Conservation (phyloP, 2,113 vertebrate species). For the Fulica atra region DNA sequence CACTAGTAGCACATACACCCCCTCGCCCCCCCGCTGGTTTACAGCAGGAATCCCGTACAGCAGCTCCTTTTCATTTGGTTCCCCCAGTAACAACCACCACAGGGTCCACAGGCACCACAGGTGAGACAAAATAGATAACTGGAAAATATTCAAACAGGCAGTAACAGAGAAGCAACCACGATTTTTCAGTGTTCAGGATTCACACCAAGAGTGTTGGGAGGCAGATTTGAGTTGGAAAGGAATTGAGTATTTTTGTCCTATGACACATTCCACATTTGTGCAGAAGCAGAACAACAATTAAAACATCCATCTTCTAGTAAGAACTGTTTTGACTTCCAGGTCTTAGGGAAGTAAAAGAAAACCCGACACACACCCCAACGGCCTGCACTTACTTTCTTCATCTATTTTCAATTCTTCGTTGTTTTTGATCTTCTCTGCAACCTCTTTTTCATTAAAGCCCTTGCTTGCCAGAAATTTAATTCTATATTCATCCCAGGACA, state of each 20-base stretch:
- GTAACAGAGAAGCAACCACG: not conserved
- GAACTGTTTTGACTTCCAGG: not conserved
- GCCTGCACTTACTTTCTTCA: conserved; percentile 90
- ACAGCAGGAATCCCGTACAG: fast-evolving
- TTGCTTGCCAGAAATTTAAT: conserved; percentile 94
- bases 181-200: not conserved
- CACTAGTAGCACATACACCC: not conserved
- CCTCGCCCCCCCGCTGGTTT: not conserved
- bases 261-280: not conserved
- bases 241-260: not conserved
- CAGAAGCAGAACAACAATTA: not conserved
- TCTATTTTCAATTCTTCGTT: conserved; percentile 93
- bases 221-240: not conserved
- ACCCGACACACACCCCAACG: fast-evolving
- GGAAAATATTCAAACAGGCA: not conserved
- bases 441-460: conserved; percentile 89
- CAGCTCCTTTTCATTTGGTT: not conserved
- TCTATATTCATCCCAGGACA: conserved; percentile 95
- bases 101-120: not conserved
- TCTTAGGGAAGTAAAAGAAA: not conserved
- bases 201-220: not conserved
- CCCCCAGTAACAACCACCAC: not conserved
- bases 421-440: conserved; percentile 88
- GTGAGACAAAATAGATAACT: not conserved
- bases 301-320: not conserved